Conservation (phyloP, 2,888 invertebrate genomes). For the Scaptomyza polygonia region DNA sequence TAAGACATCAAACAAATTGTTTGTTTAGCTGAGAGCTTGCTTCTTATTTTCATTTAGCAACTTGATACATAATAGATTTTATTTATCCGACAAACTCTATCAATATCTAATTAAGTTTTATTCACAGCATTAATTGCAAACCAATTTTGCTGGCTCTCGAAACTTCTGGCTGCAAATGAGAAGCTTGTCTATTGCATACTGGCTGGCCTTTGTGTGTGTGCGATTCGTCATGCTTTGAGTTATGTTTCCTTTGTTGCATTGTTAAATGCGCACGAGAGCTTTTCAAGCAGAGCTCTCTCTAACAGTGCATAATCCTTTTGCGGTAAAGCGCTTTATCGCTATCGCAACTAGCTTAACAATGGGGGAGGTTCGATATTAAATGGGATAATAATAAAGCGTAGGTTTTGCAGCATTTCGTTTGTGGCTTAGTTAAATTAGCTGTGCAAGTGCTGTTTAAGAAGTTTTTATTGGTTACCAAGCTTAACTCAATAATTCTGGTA, state of each 20-base stretch:
- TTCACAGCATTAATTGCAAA: slow-evolving; percentile 14
- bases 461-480: neutral
- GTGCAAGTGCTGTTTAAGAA: neutral
- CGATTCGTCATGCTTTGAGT: slow-evolving; percentile 18
- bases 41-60: neutral
- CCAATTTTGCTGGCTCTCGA: slow-evolving; percentile 6
- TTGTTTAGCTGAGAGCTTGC: neutral
- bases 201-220: neutral
- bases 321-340: neutral
- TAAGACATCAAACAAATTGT: neutral
- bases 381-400: neutral
- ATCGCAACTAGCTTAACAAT: neutral
- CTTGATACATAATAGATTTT: neutral
- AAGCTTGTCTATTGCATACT: neutral
- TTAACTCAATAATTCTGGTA: no score
- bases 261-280: slow-evolving; percentile 8
- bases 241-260: slow-evolving; percentile 17
- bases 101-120: slow-evolving; percentile 1
- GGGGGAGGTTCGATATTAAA: no score
- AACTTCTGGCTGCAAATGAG: neutral
- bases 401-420: neutral
- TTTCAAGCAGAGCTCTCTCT: neutral
- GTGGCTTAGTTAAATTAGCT: slow-evolving; percentile 3
- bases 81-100: neutral
- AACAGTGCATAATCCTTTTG: slow-evolving; percentile 1